A percentile compares a stretch with the other conserved stretches of the same genome.
Conservation (phyloP, 2,113 vertebrate species). For the Microtus oregoni region DNA sequence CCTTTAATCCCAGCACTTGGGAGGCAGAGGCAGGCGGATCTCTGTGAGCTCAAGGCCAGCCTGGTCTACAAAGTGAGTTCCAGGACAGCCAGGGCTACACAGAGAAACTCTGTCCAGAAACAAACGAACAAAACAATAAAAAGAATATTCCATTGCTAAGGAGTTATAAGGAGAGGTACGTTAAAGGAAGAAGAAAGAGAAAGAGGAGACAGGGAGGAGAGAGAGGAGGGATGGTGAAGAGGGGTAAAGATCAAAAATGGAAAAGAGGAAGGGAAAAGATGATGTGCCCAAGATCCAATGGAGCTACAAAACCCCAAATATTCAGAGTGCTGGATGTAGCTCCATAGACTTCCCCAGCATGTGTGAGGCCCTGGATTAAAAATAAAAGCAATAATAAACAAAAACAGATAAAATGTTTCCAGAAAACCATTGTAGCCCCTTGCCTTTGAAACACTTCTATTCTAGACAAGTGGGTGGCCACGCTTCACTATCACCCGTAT, state of each 20-base stretch:
- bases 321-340: neutral
- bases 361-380: neutral
- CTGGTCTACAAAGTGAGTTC: neutral
- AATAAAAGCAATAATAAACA: neutral
- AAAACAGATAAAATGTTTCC: neutral
- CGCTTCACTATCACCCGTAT: neutral
- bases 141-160: neutral
- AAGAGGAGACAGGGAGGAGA: neutral
- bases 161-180: too few relatives aligned
- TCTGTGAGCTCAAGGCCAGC: neutral
- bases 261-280: neutral
- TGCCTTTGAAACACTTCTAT: neutral
- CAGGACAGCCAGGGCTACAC: neutral
- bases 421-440: neutral
- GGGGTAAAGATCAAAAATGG: neutral
- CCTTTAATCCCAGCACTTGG: neutral
- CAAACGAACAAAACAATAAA: neutral
- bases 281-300: neutral
- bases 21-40: neutral
- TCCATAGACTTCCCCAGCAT: neutral
- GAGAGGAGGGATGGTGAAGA: neutral
- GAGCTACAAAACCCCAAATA: neutral
- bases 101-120: neutral
- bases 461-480: neutral
- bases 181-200: too few relatives aligned